Evolutionary conservation across 2,797 vertebrate genomes (phyloP), one percentile per base, ranked within the genome.

Genomic region (Myiotriccus ornatus): DNA sequence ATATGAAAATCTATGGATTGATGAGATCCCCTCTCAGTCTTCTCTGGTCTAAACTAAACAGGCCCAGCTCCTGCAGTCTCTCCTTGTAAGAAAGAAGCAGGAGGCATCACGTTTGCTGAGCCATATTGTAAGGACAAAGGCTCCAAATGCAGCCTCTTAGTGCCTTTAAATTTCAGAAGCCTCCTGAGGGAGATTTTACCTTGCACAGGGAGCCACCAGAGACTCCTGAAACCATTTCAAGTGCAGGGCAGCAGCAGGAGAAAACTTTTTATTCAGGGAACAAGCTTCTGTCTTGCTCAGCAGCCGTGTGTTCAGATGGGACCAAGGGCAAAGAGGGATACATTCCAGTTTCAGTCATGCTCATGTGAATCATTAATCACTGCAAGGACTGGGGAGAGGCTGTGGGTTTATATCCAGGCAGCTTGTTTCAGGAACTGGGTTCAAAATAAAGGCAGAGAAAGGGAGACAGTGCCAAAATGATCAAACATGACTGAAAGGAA

Each of bases 321-420:
- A 95, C 62, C 68, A 91, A 89, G 53, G 69, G 86, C 75, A 83
- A 89, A 79, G 62, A 91, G 75, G 64, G 75, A 78, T 78, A 87
- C 21, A 11, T 93, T 94, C 86, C 84, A 90, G 90, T 27, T 70
- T 68, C 87, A 90, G 84, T 92, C 89, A 92, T 53, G 84, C 90
- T 87, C 71, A 87, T 64, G 87, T 94, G 92, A 95, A 96, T 88
- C 80, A 93, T 87, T 95, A 95, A 91, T 94, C 90, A 86, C 55
- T 6, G 4, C 76, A 75, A 83, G 67, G 73, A 65, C 59, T 78
- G n/a, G 60, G 86, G 49, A 95, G 70, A 95, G 59, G 69, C 79
- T 12, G 5, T 21, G 53, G 53, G 60, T 87, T 93, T 62, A 57
- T 18, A 80, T 71, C 49, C 65, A 53, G 0, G 0, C 55, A 73